Percentiles rank a stretch among this genome's conserved stretches.
Evolutionary conservation across 2,797 vertebrate genomes (phyloP).

Genomic region (Epinephelus malabaricus): DNA sequence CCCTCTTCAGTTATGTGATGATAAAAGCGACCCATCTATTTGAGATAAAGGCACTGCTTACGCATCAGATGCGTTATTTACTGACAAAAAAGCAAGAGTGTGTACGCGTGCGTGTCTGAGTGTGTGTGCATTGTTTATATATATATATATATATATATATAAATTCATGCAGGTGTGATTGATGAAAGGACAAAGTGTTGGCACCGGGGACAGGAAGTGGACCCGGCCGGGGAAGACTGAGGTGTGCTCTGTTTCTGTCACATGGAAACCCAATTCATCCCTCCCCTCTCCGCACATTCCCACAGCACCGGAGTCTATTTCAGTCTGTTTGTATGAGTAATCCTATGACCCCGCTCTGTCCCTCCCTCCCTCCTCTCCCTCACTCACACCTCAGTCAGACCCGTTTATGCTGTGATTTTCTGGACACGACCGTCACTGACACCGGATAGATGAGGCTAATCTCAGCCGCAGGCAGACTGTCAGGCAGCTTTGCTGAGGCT

Average conservation of each 20-base stretch:
- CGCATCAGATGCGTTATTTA: background rate
- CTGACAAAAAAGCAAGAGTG: background rate
- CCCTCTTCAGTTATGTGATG: conserved; percentile 21
- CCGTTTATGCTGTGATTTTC: conserved; percentile 99
- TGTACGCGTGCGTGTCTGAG: conserved; percentile 61
- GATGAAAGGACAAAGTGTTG: conserved; percentile 96
- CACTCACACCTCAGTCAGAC: conserved; percentile 89
- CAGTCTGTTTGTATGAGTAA: conserved; percentile 98
- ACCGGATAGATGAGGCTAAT: conserved; percentile 99
- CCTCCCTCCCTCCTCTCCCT: background rate
- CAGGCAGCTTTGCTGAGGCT: conserved; percentile 91
- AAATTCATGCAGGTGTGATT: conserved; percentile 84
- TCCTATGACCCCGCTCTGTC: conserved; percentile 88
- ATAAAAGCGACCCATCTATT: conserved; percentile 24
- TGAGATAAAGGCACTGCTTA: conserved; percentile 9
- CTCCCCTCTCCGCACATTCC: conserved; percentile 80
- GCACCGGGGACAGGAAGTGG: conserved; percentile 87
- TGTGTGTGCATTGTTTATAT: conserved; percentile 70
- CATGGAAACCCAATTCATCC: conserved; percentile 71
- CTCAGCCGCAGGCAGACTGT: conserved; percentile 91
- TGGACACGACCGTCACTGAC: conserved; percentile 98
- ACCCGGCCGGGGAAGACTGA: conserved; percentile 50
- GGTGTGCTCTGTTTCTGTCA: conserved; percentile 71
- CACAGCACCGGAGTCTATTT: conserved; percentile 89
- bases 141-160: too few relatives aligned